These are phyloP conservation scores for Bombylius discolor DNA, from an alignment of 2,888 invertebrate species.

Conservation along the genomic window DNA sequence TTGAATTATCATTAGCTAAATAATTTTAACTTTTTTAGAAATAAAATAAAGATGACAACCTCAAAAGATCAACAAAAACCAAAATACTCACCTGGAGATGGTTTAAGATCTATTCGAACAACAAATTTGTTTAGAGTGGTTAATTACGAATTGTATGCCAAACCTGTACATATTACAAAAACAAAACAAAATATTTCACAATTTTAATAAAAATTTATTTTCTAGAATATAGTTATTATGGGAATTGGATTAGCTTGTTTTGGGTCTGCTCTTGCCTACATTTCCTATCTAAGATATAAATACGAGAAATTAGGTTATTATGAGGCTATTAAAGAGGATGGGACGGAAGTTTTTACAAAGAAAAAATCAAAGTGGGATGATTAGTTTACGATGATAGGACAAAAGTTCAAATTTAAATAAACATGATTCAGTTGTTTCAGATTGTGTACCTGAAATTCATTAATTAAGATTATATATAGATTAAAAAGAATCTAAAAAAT, in stretches of 20 bases:
- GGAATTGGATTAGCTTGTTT: constrained; percentile 63
- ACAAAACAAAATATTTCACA: not conserved
- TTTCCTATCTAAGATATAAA: constrained; percentile 72
- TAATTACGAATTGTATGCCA: constrained; percentile 81
- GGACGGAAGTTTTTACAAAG: constrained; percentile 58
- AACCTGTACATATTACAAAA: constrained; percentile 55
- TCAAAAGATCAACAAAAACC: constrained; percentile 16
- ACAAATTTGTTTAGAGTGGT: constrained; percentile 64
- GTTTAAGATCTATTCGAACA: constrained; percentile 58
- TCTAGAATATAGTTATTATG: constrained; percentile 79
- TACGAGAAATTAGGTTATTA: constrained; percentile 71
- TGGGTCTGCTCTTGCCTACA: constrained; percentile 60
- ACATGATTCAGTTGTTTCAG: too few relatives aligned
- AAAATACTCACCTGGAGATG: constrained; percentile 51
- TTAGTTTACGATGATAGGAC: constrained; percentile 5
- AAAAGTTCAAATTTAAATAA: too few relatives aligned
- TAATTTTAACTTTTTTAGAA: too few relatives aligned
- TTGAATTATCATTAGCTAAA: too few relatives aligned
- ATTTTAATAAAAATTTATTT: not conserved
- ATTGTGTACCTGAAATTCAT: too few relatives aligned
- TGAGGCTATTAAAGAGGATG: constrained; percentile 64
- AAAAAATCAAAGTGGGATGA: constrained; percentile 66
- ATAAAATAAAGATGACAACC: too few relatives aligned
- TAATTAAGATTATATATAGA: too few relatives aligned
- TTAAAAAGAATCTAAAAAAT: too few relatives aligned